Conservation (phyloP, 1,140 invertebrate genomes). For the Neomicropteryx cornuta region DNA sequence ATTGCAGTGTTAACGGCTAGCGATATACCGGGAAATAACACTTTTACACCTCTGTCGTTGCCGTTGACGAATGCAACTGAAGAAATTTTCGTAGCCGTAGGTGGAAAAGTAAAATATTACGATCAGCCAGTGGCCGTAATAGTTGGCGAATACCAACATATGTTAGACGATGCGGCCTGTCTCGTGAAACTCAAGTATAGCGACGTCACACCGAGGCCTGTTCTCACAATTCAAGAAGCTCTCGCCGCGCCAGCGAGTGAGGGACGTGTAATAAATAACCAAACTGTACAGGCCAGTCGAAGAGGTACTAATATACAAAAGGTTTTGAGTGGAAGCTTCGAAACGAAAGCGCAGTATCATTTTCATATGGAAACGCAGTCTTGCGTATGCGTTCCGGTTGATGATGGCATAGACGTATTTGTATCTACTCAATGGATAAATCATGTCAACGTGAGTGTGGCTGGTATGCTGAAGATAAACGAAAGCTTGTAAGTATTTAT, state of each 20-base stretch:
- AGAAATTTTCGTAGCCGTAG: constrained; percentile 40
- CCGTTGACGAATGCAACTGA: constrained; percentile 25
- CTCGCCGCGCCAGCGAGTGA: constrained; percentile 23
- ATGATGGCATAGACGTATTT: constrained; percentile 57
- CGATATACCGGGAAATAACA: constrained; percentile 63
- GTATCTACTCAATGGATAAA: constrained; percentile 56
- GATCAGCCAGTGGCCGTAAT: constrained; percentile 66
- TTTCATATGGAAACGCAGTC: constrained; percentile 48
- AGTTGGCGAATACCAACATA: constrained; percentile 49
- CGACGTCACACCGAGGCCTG: constrained; percentile 21
- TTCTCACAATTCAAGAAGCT: constrained; percentile 25
- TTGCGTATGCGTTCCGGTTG: constrained; percentile 48
- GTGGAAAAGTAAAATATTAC: constrained; percentile 44
- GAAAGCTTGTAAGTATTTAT: constrained; percentile 25
- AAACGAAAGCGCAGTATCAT: constrained; percentile 29
- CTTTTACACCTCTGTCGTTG: constrained; percentile 28
- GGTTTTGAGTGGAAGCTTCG: constrained; percentile 24
- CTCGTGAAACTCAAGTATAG: constrained; percentile 59
- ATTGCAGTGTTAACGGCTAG: constrained; percentile 53
- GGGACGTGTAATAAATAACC: constrained; percentile 20
- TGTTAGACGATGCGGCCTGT: constrained; percentile 53
- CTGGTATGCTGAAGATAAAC: constrained; percentile 41
- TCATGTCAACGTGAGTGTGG: constrained; percentile 42
- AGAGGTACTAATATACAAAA: constrained; percentile 27
- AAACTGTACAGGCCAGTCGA: constrained; percentile 22